These are phyloP conservation scores for Mystacides longicornis DNA, from an alignment of 2,888 invertebrate species.

Conservation along the genomic window DNA sequence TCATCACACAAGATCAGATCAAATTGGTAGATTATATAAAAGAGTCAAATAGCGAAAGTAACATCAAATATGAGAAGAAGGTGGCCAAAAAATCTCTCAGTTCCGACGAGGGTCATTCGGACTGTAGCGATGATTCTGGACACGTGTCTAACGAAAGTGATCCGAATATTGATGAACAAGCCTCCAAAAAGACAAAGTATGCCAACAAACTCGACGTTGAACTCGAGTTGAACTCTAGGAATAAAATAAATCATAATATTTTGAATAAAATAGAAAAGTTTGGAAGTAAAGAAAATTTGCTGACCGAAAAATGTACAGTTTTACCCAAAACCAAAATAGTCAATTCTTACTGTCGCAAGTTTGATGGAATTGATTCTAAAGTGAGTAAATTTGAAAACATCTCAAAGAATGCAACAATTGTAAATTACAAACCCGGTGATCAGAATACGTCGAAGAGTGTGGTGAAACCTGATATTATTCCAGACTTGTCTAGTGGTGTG, in stretches of 20 bases:
- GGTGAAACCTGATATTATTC: not conserved
- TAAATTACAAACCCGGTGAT: not conserved
- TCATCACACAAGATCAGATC: conserved; percentile 46
- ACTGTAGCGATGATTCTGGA: conserved; percentile 74
- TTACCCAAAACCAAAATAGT: not conserved
- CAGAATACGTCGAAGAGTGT: not conserved
- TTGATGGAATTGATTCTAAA: not conserved
- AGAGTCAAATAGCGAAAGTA: conserved; percentile 30
- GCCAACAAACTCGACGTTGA: not conserved
- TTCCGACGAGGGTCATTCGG: conserved; percentile 54
- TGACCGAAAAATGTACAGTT: not conserved
- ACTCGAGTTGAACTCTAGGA: not conserved
- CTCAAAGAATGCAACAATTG: not conserved
- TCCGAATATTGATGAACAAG: conserved; percentile 11
- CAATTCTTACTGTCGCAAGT: not conserved
- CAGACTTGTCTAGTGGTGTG: not conserved
- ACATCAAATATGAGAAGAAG: conserved; percentile 36
- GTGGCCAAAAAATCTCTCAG: not conserved
- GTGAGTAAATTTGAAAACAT: conserved; percentile 3
- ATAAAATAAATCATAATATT: not conserved
- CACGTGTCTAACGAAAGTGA: conserved; percentile 72
- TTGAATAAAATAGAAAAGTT: not conserved
- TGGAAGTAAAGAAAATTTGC: not conserved
- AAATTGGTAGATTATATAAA: conserved; percentile 42
- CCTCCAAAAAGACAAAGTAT: conserved; percentile 1